These are phyloP conservation scores for Tyrophagus putrescentiae DNA, from an alignment of 1,140 invertebrate genomes.

Conservation along the genomic window DNA sequence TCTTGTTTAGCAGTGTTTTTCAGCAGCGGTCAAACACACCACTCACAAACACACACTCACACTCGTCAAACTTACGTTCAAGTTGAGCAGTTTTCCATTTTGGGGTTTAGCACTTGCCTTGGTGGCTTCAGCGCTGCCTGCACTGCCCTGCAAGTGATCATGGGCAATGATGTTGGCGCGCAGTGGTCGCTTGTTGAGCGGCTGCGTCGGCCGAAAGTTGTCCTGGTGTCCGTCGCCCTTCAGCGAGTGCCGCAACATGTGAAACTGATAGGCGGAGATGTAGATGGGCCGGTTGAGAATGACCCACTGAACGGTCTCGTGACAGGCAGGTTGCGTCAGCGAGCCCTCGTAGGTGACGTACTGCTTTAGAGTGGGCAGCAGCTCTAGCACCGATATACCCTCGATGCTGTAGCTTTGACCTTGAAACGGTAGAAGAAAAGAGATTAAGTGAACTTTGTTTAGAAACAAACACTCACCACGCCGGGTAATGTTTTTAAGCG, in stretches of 20 bases:
- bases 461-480: slow-evolving; percentile 11
- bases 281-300: slow-evolving; percentile 92
- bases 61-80: too few relatives aligned
- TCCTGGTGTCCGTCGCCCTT: slow-evolving; percentile 42
- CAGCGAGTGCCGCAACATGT: slow-evolving; percentile 11
- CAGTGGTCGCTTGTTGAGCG: slow-evolving; percentile 71
- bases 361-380: slow-evolving; percentile 64
- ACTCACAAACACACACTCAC: too few relatives aligned
- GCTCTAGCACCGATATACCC: slow-evolving; percentile 54
- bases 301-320: slow-evolving; percentile 61
- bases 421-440: too few relatives aligned
- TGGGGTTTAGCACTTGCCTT: too few relatives aligned
- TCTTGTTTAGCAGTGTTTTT: too few relatives aligned
- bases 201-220: slow-evolving; percentile 77
- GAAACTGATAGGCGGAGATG: slow-evolving; percentile 44
- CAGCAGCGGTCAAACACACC: too few relatives aligned
- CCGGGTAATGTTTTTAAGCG: slow-evolving; percentile 21
- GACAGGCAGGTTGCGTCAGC: slow-evolving; percentile 59
- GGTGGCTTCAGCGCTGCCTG: too few relatives aligned
- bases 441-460: neutral
- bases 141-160: too few relatives aligned
- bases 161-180: slow-evolving; percentile 94
- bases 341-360: slow-evolving; percentile 94
- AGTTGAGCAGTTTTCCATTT: too few relatives aligned
- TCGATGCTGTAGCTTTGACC: neutral